Percentiles rank a stretch among this genome's conserved stretches.
phyloP scores from a whole-genome alignment of 2,113 vertebrate genomes.

The Eretmochelys imbricata region DNA sequence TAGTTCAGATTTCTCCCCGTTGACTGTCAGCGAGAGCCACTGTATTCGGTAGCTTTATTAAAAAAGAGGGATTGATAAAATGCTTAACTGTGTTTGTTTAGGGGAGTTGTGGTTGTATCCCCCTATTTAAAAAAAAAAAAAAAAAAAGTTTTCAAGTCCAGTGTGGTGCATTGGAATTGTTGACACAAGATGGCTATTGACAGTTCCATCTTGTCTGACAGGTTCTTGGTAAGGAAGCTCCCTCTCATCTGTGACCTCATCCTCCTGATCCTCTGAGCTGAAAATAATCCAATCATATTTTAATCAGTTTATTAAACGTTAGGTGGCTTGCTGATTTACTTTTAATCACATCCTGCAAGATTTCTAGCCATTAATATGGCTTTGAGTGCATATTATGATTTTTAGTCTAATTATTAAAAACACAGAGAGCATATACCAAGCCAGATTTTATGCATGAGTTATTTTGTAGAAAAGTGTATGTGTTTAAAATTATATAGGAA shows the following conservation, averaged over 20 bases:
- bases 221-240: not conserved
- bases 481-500: rapidly evolving
- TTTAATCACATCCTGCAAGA: conserved; percentile 23
- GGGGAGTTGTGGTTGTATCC: not conserved
- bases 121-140: not conserved
- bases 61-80: not conserved
- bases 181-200: not conserved
- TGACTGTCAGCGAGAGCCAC: not conserved
- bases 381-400: conserved; percentile 33
- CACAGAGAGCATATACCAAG: not conserved
- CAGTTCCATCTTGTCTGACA: not conserved
- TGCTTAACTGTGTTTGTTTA: not conserved
- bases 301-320: conserved; percentile 33
- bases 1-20: not conserved
- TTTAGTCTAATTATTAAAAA: conserved; percentile 24
- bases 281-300: conserved; percentile 35
- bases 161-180: not conserved
- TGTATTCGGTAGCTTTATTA: not conserved
- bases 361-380: not conserved
- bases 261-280: not conserved
- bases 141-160: not conserved
- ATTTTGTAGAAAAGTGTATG: not conserved
- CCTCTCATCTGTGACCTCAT: conserved; percentile 23
- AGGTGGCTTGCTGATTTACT: conserved; percentile 8
- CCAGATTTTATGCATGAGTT: not conserved